Base-by-base conservation (phyloP, 2,797 vertebrate species). In the Xyrichtys novacula region DNA sequence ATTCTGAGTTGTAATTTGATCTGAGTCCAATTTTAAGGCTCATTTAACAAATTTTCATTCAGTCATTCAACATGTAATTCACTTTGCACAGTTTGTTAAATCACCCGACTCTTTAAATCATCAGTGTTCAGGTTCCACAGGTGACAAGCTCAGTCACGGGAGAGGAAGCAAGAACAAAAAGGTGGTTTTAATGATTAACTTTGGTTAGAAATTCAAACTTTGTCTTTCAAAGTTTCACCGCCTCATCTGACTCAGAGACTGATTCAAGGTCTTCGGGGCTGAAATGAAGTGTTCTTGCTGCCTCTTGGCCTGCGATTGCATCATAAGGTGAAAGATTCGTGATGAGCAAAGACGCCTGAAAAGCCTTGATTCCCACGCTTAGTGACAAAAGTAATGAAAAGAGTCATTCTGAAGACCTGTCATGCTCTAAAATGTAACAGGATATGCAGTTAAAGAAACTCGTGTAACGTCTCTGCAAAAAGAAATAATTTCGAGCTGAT, bases 231-330 rank as follows among this genome's bases (percentile, higher is more conserved):
- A 60, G 65, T 69, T 65, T 56, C 20, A 0, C 23, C 2, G 60
- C 12, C 16, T 53, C 44, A 39, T 50, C 29, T 66, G 44, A 62
- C 52, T 32, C 11, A 58, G 34, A 34, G 22, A 58, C 38, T 11
- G 36, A 47, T 11, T 75, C 53, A 71, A 70, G 68, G 60, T 71
- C 46, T 53, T 3, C 5, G 19, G 56, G 54, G 65, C 68, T 66
- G 29, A 71, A 57, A 28, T 31, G 3, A 72, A 53, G 59, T 34
- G 62, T 53, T 68, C 67, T 86, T 86, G 78, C 81, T 32, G 1
- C 57, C 17, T 57, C 64, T 68, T 50, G 42, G 62, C 56, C 67
- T 29, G 10, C 8, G 43, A 47, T 88, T 89, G 72, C 83, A 85
- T 84, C 84, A 89, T 38, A 39, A 25, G 40, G 47, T 34, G 78